Conservation (phyloP, 2,113 vertebrate genomes). For the Brachyhypopomus occidentalis region DNA sequence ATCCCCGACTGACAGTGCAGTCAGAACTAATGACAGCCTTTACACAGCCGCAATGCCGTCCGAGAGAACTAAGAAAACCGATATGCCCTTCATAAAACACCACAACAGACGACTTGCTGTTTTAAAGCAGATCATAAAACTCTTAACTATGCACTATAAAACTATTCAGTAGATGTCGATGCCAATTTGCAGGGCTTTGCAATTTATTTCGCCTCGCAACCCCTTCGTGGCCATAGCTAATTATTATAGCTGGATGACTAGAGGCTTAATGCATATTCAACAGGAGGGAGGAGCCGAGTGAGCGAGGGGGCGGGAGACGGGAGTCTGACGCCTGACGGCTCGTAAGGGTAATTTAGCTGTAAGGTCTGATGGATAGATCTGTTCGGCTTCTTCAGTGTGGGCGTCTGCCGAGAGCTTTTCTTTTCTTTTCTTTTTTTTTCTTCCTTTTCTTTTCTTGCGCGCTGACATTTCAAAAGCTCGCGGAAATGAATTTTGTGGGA, state of each 20-base stretch:
- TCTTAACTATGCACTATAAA: not conserved
- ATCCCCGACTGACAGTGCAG: conserved; percentile 8
- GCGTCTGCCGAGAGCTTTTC: conserved; percentile 26
- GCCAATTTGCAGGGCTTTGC: not conserved
- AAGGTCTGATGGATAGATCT: conserved; percentile 50
- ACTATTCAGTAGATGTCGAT: not conserved
- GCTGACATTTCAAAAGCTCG: conserved; percentile 44
- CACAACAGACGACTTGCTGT: not conserved
- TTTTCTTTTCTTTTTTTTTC: not conserved
- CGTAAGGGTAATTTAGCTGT: conserved; percentile 40
- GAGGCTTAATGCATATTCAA: conserved; percentile 36
- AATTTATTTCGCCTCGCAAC: not conserved
- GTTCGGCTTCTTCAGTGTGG: conserved; percentile 39
- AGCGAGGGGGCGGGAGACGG: conserved; percentile 36
- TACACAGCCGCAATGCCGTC: not conserved
- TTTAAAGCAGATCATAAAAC: conserved; percentile 2
- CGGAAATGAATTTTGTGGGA: conserved; percentile 37
- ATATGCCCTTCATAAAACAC: conserved; percentile 4
- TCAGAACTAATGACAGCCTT: conserved; percentile 31
- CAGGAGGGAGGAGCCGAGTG: conserved; percentile 18
- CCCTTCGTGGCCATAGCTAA: conserved; percentile 27
- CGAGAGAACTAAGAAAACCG: not conserved
- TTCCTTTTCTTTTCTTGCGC: too few relatives aligned
- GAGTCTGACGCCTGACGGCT: conserved; percentile 29
- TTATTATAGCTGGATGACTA: conserved; percentile 28